Evolutionary conservation across 2,113 vertebrate species (phyloP).

Genomic region (Ptychochromis oligacanthus): DNA sequence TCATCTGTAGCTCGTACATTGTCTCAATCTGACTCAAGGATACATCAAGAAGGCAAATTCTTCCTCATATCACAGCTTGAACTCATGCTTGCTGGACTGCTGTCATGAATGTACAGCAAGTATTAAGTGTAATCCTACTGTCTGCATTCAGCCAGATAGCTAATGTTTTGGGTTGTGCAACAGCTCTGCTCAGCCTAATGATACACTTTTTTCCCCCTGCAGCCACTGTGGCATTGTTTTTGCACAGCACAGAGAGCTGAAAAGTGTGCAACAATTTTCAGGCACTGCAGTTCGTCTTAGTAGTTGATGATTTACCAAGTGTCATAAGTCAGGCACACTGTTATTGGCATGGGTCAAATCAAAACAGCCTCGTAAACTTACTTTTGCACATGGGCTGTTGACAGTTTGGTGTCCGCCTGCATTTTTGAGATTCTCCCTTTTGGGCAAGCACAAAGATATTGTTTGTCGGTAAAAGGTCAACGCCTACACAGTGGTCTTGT

Average conservation of each 20-base stretch:
- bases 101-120: neutral
- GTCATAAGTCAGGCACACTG: conserved; percentile 39
- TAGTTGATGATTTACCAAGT: conserved; percentile 43
- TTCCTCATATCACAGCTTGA: neutral
- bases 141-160: neutral
- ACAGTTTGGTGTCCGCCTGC: conserved; percentile 6
- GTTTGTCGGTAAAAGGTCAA: conserved; percentile 62
- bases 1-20: neutral
- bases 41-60: neutral
- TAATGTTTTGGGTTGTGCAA: neutral
- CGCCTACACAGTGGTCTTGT: conserved; percentile 41
- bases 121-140: neutral
- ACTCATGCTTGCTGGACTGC: neutral
- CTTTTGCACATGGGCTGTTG: conserved; percentile 12
- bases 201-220: neutral
- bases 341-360: conserved; percentile 16
- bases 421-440: conserved; percentile 40
- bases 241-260: conserved; percentile 7
- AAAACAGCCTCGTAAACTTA: conserved; percentile 10
- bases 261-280: neutral
- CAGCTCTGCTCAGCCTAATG: conserved; percentile 1
- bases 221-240: conserved; percentile 1
- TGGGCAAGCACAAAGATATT: conserved; percentile 29
- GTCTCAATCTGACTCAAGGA: neutral
- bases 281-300: neutral